A percentile compares a stretch with the other conserved stretches of the same genome.
These are phyloP conservation scores for Nudaria mundana DNA, from an alignment of 2,888 invertebrate species.

Conservation along the genomic window DNA sequence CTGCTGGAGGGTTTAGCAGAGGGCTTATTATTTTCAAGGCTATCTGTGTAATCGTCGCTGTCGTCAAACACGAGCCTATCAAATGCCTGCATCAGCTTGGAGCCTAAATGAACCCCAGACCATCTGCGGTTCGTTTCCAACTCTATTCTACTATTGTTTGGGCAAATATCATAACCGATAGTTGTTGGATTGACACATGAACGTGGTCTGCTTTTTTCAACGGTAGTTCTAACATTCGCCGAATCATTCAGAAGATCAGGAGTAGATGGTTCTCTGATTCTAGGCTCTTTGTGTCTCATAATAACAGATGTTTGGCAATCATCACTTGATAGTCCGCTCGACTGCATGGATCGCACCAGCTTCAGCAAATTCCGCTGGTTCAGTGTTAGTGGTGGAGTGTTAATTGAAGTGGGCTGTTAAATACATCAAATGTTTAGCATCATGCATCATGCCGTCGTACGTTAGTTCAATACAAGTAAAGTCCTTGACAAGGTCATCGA, in stretches of 20 bases:
- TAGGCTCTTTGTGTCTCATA: conserved; percentile 75
- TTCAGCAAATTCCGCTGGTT: conserved; percentile 82
- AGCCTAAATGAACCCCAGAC: conserved; percentile 86
- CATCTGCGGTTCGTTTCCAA: conserved; percentile 83
- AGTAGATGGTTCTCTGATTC: conserved; percentile 76
- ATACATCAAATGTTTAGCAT: conserved; percentile 74
- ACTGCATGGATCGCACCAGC: conserved; percentile 81
- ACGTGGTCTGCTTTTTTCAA: conserved; percentile 83
- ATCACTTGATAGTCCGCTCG: conserved; percentile 78
- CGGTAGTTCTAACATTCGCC: conserved; percentile 68
- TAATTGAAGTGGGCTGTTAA: conserved; percentile 80
- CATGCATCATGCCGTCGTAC: conserved; percentile 70
- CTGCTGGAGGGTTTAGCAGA: conserved; percentile 73
- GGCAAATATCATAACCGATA: conserved; percentile 73
- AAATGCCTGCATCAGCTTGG: conserved; percentile 87
- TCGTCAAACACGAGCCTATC: conserved; percentile 85
- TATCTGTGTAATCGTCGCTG: conserved; percentile 88
- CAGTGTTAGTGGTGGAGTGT: conserved; percentile 77
- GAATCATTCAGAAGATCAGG: conserved; percentile 82
- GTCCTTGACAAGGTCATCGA: conserved; percentile 46
- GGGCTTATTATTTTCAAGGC: conserved; percentile 83
- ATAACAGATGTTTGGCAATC: conserved; percentile 76
- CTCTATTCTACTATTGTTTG: conserved; percentile 72
- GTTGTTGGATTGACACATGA: conserved; percentile 84
- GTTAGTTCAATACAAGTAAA: conserved; percentile 50